A percentile compares a stretch with the other conserved stretches of the same genome.
Conservation (phyloP, 2,797 vertebrate genomes). For the Sebastes nivosus region DNA sequence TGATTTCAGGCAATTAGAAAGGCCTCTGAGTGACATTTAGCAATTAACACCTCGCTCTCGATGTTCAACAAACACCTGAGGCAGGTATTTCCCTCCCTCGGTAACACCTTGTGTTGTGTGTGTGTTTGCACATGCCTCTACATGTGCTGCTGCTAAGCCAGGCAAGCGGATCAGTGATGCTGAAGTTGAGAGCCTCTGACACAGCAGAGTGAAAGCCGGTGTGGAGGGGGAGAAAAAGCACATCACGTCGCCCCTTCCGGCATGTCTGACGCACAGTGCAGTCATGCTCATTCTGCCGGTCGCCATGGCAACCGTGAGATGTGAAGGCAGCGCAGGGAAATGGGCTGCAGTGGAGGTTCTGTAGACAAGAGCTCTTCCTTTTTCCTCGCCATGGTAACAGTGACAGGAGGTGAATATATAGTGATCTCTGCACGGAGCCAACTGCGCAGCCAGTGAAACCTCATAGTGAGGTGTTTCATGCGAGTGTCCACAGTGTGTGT, state of each 20-base stretch:
- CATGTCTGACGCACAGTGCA: slow-evolving; percentile 81
- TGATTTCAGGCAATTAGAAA: slow-evolving; percentile 40
- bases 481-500: slow-evolving; percentile 43
- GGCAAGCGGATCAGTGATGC: slow-evolving; percentile 51
- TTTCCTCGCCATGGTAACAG: slow-evolving; percentile 83
- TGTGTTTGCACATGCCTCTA: slow-evolving; percentile 37
- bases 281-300: slow-evolving; percentile 77
- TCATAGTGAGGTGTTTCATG: slow-evolving; percentile 72
- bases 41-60: slow-evolving; percentile 64
- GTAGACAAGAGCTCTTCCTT: slow-evolving; percentile 77
- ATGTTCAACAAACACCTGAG: slow-evolving; percentile 57
- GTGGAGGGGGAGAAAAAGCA: slow-evolving; percentile 50
- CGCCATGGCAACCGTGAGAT: slow-evolving; percentile 78
- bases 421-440: slow-evolving; percentile 65
- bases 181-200: slow-evolving; percentile 73
- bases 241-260: slow-evolving; percentile 78
- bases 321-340: slow-evolving; percentile 77
- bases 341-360: slow-evolving; percentile 75
- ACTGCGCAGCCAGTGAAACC: slow-evolving; percentile 58
- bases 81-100: slow-evolving; percentile 53
- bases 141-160: slow-evolving; percentile 49
- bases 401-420: slow-evolving; percentile 79
- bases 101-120: slow-evolving; percentile 14
- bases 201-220: slow-evolving; percentile 75
- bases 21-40: slow-evolving; percentile 55